Evolutionary conservation across 2,113 vertebrate genomes (phyloP).

Genomic region (Atractosteus spatula): DNA sequence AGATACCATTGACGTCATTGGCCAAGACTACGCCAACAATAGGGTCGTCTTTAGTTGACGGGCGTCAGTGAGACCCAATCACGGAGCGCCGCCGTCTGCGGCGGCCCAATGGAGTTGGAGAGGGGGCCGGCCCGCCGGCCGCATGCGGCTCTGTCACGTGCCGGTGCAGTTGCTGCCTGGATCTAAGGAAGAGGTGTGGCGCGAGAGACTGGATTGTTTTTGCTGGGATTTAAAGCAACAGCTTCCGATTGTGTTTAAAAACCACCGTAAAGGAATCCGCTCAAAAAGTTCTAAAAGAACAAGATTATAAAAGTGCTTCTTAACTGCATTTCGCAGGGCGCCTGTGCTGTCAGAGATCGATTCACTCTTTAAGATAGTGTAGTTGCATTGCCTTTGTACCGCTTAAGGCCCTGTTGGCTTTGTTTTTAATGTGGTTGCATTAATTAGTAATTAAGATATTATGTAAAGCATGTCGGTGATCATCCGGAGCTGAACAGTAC

Average conservation of each 20-base stretch:
- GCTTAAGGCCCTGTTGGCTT: too few species aligned
- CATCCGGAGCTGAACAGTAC: too few species aligned
- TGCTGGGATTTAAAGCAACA: slow-evolving; percentile 38
- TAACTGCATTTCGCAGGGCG: too few species aligned
- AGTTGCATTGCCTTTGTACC: too few species aligned
- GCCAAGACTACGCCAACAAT: slow-evolving; percentile 50
- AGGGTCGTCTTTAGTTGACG: slow-evolving; percentile 43
- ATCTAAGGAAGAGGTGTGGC: slow-evolving; percentile 49
- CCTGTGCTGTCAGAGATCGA: too few species aligned
- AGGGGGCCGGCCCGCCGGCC: slow-evolving; percentile 29
- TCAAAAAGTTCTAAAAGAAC: slow-evolving; percentile 1
- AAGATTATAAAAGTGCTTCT: too few species aligned
- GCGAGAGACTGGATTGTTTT: slow-evolving; percentile 36
- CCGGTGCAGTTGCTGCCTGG: slow-evolving; percentile 30
- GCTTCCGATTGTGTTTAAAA: slow-evolving; percentile 20
- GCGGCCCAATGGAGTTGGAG: slow-evolving; percentile 43
- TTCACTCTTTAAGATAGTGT: too few species aligned
- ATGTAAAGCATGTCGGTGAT: too few species aligned
- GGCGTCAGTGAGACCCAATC: slow-evolving; percentile 45
- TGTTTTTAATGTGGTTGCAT: too few species aligned
- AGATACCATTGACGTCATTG: slow-evolving; percentile 62
- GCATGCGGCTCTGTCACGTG: slow-evolving; percentile 55
- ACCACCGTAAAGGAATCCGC: slow-evolving; percentile 14
- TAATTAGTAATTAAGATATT: too few species aligned
- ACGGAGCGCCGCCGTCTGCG: slow-evolving; percentile 27